Evolutionary conservation across 2,888 invertebrate genomes (phyloP), one percentile per base, ranked within the genome.

Genomic region (Dasysyrphus tricinctus): DNA sequence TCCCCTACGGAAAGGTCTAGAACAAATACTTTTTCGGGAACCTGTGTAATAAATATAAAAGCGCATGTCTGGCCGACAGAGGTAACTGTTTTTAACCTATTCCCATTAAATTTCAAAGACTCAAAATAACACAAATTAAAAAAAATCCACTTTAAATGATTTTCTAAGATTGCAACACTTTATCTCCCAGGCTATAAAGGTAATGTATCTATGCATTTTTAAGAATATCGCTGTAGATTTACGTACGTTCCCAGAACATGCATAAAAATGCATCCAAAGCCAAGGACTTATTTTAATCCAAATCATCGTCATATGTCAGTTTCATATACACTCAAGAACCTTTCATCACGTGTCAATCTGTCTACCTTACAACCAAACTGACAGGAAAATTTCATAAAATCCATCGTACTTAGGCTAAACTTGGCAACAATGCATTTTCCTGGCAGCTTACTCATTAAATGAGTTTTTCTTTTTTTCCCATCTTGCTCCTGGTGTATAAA

Each of bases 341-440:
- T 65, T 11, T 49, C 49, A 49, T 49, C 67, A 67, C 49, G 67
- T 67, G 49, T 61, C 24, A 61, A 39, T 14, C 24, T 61, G 12
- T 42, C 61, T 39, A 14, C 24, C 32, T 37, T 7, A 61, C 12
- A n/a, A 14, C 16, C 44, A 42, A 44, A 32, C n/a, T 12, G 49
- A 49, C 49, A 34, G 49, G 12, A 49, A 65, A 65, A 49, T 44
- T 19, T 67, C 49, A 37, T 67, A 37, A 34, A 34, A 67, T 14
- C 32, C 14, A 29, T 34, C 0, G 11, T 2, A 4, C 19, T 0
- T 24, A 12, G 8, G 12, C 12, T 19, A 82, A 83, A 83, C 74
- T 14, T 83, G 82, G 82, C 82, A 83, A 79, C 82, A 39, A 32
- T 42, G 82, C 42, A 47, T 49, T 12, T 54, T 69, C 37, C 34